phyloP scores from a whole-genome alignment of 2,888 invertebrate genomes.

The Linyphia triangularis region DNA sequence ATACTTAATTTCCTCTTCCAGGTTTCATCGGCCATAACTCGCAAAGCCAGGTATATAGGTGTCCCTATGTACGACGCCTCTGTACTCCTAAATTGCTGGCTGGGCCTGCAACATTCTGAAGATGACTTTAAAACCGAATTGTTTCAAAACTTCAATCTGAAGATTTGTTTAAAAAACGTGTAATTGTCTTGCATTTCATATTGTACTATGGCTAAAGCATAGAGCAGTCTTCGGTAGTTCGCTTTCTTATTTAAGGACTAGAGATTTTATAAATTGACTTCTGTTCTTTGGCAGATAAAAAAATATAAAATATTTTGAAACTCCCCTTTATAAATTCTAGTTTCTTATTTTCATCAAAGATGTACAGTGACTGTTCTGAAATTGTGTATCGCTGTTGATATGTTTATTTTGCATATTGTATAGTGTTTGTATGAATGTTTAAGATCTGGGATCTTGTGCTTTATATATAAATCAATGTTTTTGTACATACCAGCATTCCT shows the following conservation, averaged over 20 bases:
- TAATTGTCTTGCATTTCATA: background rate
- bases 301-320: conserved; percentile 27
- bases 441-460: conserved; percentile 52
- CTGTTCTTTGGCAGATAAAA: conserved; percentile 43
- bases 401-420: conserved; percentile 63
- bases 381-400: conserved; percentile 52
- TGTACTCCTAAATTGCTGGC: conserved; percentile 49
- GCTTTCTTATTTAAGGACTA: background rate
- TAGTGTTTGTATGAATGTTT: conserved; percentile 45
- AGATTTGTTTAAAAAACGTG: background rate
- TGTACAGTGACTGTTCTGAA: conserved; percentile 42
- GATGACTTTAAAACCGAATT: background rate
- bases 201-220: background rate
- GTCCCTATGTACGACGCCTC: background rate
- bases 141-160: background rate
- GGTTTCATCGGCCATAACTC: conserved; percentile 70
- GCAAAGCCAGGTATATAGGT: conserved; percentile 1
- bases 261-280: conserved; percentile 65
- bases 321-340: conserved; percentile 47
- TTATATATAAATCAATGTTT: conserved; percentile 18
- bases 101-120: conserved; percentile 56
- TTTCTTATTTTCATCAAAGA: conserved; percentile 34
- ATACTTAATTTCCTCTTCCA: conserved; percentile 33
- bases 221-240: background rate
- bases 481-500: conserved; percentile 73